Conservation (phyloP, 2,797 vertebrate species). For the Choloepus didactylus region DNA sequence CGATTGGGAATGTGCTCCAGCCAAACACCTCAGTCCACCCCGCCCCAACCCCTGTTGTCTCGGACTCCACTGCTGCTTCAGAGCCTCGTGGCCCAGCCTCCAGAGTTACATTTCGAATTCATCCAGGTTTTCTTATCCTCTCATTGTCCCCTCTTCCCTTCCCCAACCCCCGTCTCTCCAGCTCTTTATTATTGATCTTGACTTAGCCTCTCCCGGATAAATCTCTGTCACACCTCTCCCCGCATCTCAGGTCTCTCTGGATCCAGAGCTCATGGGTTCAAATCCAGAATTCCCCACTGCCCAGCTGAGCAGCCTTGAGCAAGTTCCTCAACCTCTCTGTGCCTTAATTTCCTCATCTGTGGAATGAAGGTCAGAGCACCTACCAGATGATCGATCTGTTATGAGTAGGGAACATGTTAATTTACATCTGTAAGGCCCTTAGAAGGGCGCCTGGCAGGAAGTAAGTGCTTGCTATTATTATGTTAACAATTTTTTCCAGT, state of each 20-base stretch:
- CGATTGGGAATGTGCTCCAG: background rate
- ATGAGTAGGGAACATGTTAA: no score
- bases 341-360: background rate
- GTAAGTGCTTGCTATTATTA: background rate
- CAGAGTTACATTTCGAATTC: background rate
- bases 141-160: no score
- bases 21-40: background rate
- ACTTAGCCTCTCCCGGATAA: background rate
- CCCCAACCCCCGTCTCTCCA: background rate
- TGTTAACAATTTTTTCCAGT: background rate
- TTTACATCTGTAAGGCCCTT: background rate
- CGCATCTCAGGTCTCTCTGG: background rate
- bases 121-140: accelerated
- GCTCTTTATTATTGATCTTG: background rate
- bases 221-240: background rate
- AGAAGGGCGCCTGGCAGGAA: background rate
- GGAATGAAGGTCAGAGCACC: background rate
- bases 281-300: background rate
- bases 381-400: background rate
- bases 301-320: background rate
- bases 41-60: background rate
- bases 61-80: background rate
- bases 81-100: background rate
- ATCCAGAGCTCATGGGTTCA: background rate
- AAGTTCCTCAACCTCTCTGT: constrained; percentile 24